Base-by-base conservation (phyloP, 2,113 vertebrate genomes). In the Anoplopoma fimbria region DNA sequence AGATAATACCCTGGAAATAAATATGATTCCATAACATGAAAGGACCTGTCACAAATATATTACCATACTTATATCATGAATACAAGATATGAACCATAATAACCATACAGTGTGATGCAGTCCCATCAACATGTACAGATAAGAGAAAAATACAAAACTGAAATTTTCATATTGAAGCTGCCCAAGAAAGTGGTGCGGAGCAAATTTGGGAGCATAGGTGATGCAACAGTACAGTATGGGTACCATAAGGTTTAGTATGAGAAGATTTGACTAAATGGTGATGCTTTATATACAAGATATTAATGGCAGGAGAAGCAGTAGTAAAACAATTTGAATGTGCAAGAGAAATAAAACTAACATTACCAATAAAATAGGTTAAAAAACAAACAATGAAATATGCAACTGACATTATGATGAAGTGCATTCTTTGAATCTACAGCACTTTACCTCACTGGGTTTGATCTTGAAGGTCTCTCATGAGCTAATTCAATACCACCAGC, bases 381-480 rank as follows among this genome's bases (percentile, higher is more conserved):
- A 29, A 57, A 25, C 53, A 25, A 58, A 9, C 0, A 45, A 57
- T 2, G 9, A 23, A 62, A 53, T 14, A 13, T 12, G 6, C 40
- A 42, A 42, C 45, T 27, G 58, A 27, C 19, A 40, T 36, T 17
- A 45, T 31, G 6, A 9, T 63, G 15, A 25, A 47, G 31, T 27
- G 40, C 0, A 31, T 14, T 81, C 6, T 42, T 40, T 75, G 31
- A 42, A 68, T 65, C 45, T 1, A 34, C 9, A 65, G 15, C 27
- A 45, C 58, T 25, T 12, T 7, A 27, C 36, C 33, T 42, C 12
- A 12, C 40, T 70, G 31, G 38, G 17, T 80, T 68, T 77, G 14
- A 57, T 42, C 34, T 57, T 65, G 15, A 62, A 73, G 1, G n/a
- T 79, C 51, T 78, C 21, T 69, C 27, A 2, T 27, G 23, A 68